Base-by-base conservation (phyloP, 2,888 invertebrate genomes). In the Melanophora roralis region DNA sequence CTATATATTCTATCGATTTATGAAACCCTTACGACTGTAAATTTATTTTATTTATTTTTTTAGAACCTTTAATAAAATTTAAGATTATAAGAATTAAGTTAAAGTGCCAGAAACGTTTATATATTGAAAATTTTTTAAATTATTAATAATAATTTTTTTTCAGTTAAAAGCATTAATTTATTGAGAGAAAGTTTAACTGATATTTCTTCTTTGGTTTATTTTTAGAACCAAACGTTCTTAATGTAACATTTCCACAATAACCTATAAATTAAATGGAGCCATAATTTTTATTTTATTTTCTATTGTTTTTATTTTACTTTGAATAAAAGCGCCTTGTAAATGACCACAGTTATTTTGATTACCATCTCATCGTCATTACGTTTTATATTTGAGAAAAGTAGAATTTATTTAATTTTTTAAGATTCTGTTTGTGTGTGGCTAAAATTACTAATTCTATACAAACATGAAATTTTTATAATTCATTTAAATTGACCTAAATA, bases 231-330 rank as follows among this genome's bases (percentile, higher is more conserved):
- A n/a, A n/a, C n/a, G n/a, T n/a, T n/a, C n/a, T n/a, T n/a, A n/a
- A n/a, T n/a, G n/a, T n/a, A 34, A 32, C 36, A 11, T 12, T 47
- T 57, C n/a, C 62, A 9, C 21, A 16, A 6, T 64, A 69, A 76
- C 76, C 69, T 40, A 57, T 16, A 69, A 64, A 69, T 69, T 64
- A 68, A 69, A 62, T 62, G 55, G 68, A 62, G 47, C 60, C 14
- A 16, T 69, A 8, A 69, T 0, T 21, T 3, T 38, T 40, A 65
- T 53, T 68, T 8, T 27, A 5, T 19, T 19, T 47, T 4, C 36
- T 23, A 11, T 34, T 14, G 2, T 11, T 16, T 16, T 1, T 14
- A 27, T 60, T 1, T 2, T 40, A 16, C 43, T 27, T 43, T 9
- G 9, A 6, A 14, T 16, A 1, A 19, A 34, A 55, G 11, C 11